Evolutionary conservation across 2,113 vertebrate species (phyloP), one percentile per base, ranked within the genome.

Genomic region (Prinia subflava): DNA sequence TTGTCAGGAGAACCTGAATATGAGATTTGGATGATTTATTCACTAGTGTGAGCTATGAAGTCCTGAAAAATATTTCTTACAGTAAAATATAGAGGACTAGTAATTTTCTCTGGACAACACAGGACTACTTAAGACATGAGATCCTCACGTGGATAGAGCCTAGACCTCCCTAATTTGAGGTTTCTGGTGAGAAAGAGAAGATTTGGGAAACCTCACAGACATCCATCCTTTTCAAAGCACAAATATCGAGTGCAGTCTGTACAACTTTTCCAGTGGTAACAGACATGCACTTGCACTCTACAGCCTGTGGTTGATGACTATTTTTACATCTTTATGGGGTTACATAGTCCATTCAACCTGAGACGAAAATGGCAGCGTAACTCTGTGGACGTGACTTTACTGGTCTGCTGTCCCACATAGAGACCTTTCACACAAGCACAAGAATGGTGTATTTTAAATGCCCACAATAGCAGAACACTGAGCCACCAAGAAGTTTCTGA

Each of bases 231-330:
- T 85, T 42, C 78, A 73, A 80, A 91, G 53, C 1, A 7, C 17
- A 57, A 69, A 39, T 2, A 63, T 5, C 0, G 0, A 82, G 15
- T 7, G 12, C 21, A 57, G 12, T 8, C 81, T 70, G n/a, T 2
- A 2, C 42, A 83, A 20, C 27, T 62, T 78, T 77, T 89, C 30
- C 55, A 47, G 10, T 12, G 11, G 24, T 41, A 71, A 56, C 10
- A 67, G 55, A 71, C 21, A 42, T 0, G 22, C 0, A 74, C 18
- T 62, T 71, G 88, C 31, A 64, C n/a, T 42, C 64, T 47, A 24
- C 30, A 13, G 9, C 8, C 56, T 52, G 18, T 63, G 47, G 30
- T 5, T 76, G 24, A 79, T 15, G 13, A 19, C 24, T 49, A 18
- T 41, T 83, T 81, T 64, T n/a, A 56, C 18, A 57, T 65, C 53